Base-by-base conservation (phyloP, 2,797 vertebrate genomes). In the Takifugu rubripes region DNA sequence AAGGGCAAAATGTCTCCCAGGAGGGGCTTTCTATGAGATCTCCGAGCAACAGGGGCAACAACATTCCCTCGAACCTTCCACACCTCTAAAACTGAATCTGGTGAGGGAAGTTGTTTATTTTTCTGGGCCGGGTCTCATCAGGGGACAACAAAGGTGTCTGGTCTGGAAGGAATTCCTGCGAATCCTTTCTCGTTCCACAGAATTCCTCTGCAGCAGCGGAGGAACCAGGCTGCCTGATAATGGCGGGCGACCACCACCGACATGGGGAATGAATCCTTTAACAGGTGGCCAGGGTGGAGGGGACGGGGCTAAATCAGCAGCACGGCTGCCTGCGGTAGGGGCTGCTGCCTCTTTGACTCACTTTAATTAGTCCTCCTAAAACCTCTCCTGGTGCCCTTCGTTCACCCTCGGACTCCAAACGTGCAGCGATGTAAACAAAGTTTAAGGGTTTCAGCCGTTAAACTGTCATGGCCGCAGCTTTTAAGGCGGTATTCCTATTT, bases 251-350 rank as follows among this genome's bases (percentile, higher is more conserved):
- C 73, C 71, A 71, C 73, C 77, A 68, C 70, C 82, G 81, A 85
- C 79, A 74, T 80, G 76, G 84, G 83, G 87, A 84, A 90, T 88
- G 86, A 90, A 88, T 86, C 76, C 84, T 90, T 76, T 78, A 89
- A 90, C 85, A 92, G 90, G 84, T 90, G 85, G 88, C 77, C 71
- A 69, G 74, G 74, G 53, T 84, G 70, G 82, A 84, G 78, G 73
- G 83, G 82, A 81, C 83, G 84, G 17, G 77, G 81, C 86, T 80
- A 80, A 85, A 85, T 85, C 86, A 89, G 86, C 81, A 84, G 79
- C 75, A 77, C 79, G 83, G 75, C 85, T 84, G 87, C 84, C 88
- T 88, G 86, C 85, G 78, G 81, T 77, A 74, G 69, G 52, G 58
- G 74, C 82, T 70, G 72, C 75, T 85, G 68, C 75, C 89, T 88